Evolutionary conservation across 2,888 invertebrate genomes (phyloP), one percentile per base, ranked within the genome.

Genomic region (Diarsia brunnea): DNA sequence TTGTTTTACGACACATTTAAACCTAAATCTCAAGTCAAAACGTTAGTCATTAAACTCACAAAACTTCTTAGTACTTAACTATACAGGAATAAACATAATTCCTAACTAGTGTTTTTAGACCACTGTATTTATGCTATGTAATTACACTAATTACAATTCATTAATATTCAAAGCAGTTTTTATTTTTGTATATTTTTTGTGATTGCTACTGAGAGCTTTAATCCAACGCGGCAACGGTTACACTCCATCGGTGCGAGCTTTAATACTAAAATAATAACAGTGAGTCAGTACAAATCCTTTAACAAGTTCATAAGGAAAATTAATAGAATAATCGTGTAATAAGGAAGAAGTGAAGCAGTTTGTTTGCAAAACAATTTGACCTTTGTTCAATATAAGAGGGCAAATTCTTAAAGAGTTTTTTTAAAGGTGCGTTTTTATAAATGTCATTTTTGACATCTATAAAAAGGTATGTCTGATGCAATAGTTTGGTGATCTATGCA

Each of bases 261-360:
- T 31, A 84, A 61, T 4, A 68, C 66, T 73, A 67, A 75, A 77
- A 72, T 75, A 81, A 73, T 61, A 65, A 65, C 43, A 38, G n/a
- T 66, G 63, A 68, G 60, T 70, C 27, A 63, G 24, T 65, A 61
- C 24, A 75, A 61, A 73, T 69, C 38, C 60, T 66, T 64, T 68
- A 55, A 45, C 63, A 70, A 75, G 80, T 69, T 69, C 51, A 83
- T 67, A 69, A 88, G 88, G 88, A 87, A 84, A 88, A 88, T 55
- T 61, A 69, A 74, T 74, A 68, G 63, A 64, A 79, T 76, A 85
- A 81, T 64, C 63, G 66, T 73, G 53, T 78, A 82, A 80, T 83
- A 75, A 81, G 83, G 78, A 86, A 82, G 82, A 71, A 80, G 63
- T 71, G 38, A n/a, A 80, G 66, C 31, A 61, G 60, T 73, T 76